These are phyloP conservation scores for Limnephilus marmoratus DNA, from an alignment of 2,888 invertebrate species.

Conservation along the genomic window DNA sequence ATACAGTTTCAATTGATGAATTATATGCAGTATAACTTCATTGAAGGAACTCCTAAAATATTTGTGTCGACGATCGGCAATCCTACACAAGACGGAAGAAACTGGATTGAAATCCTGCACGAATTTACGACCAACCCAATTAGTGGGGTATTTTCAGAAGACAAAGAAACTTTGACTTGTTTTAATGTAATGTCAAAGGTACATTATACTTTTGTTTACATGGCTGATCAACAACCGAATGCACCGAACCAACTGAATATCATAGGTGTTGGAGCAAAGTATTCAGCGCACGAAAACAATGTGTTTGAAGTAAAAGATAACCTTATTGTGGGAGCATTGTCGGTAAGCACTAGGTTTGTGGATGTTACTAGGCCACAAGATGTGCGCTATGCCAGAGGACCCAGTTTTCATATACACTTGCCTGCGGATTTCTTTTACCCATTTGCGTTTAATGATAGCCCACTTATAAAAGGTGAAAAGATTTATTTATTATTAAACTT, in stretches of 20 bases:
- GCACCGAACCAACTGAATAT: conserved; percentile 50
- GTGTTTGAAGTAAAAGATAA: conserved; percentile 46
- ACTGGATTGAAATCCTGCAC: conserved; percentile 76
- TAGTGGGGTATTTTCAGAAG: conserved; percentile 70
- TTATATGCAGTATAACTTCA: conserved; percentile 20
- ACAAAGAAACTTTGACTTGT: conserved; percentile 69
- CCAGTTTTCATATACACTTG: conserved; percentile 81
- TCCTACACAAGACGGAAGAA: conserved; percentile 70
- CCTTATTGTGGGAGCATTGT: conserved; percentile 20
- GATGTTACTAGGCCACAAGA: conserved; percentile 71
- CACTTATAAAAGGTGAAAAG: background rate
- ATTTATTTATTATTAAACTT: background rate
- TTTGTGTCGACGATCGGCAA: conserved; percentile 76
- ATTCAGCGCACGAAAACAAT: conserved; percentile 12
- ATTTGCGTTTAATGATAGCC: conserved; percentile 72
- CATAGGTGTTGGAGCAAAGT: conserved; percentile 55
- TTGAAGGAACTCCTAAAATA: conserved; percentile 67
- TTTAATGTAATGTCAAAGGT: conserved; percentile 70
- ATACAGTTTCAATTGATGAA: conserved; percentile 44
- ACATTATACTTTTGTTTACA: conserved; percentile 73
- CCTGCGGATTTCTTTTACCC: conserved; percentile 88
- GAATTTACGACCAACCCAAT: conserved; percentile 69
- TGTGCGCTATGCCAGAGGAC: conserved; percentile 77
- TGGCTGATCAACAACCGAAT: conserved; percentile 69
- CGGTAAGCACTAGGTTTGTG: conserved; percentile 71